Evolutionary conservation across 2,888 invertebrate species (phyloP).

Genomic region (Stenichneumon culpator): DNA sequence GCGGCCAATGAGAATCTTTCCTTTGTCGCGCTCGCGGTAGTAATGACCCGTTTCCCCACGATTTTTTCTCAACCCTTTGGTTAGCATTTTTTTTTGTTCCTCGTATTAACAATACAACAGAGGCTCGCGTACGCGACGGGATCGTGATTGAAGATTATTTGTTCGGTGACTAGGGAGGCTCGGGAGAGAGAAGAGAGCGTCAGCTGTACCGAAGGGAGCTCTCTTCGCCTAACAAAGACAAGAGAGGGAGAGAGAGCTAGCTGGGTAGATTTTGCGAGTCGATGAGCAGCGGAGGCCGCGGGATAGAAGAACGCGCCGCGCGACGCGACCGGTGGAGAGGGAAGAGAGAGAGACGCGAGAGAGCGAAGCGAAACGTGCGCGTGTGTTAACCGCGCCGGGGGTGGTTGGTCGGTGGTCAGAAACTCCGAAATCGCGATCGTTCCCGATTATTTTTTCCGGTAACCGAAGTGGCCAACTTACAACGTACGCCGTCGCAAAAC

Average conservation of each 20-base stretch:
- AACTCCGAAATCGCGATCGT: constrained; percentile 63
- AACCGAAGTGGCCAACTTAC: constrained; percentile 30
- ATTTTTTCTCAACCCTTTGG: constrained; percentile 54
- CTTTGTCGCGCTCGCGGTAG: constrained; percentile 61
- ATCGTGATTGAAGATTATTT: constrained; percentile 11
- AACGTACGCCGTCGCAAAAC: constrained; percentile 34
- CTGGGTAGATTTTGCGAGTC: constrained; percentile 38
- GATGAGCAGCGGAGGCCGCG: constrained; percentile 44
- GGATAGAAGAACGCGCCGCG: constrained; percentile 38
- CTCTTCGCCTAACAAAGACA: constrained; percentile 32
- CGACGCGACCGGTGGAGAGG: constrained; percentile 18
- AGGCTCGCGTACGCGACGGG: not conserved
- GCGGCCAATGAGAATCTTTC: constrained; percentile 59
- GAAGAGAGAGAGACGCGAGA: constrained; percentile 40
- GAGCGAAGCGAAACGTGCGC: constrained; percentile 71
- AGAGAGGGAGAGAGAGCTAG: not conserved
- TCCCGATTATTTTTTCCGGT: constrained; percentile 61
- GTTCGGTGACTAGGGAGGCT: constrained; percentile 8
- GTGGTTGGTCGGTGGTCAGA: constrained; percentile 79
- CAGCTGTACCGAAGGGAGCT: constrained; percentile 10
- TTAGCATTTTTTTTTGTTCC: constrained; percentile 21
- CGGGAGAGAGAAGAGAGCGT: constrained; percentile 2
- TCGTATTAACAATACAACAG: not conserved
- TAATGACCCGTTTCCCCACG: constrained; percentile 55
- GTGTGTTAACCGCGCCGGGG: constrained; percentile 79